These are phyloP conservation scores for Pseudoatta argentina DNA, from an alignment of 1,140 invertebrate species.

Conservation along the genomic window DNA sequence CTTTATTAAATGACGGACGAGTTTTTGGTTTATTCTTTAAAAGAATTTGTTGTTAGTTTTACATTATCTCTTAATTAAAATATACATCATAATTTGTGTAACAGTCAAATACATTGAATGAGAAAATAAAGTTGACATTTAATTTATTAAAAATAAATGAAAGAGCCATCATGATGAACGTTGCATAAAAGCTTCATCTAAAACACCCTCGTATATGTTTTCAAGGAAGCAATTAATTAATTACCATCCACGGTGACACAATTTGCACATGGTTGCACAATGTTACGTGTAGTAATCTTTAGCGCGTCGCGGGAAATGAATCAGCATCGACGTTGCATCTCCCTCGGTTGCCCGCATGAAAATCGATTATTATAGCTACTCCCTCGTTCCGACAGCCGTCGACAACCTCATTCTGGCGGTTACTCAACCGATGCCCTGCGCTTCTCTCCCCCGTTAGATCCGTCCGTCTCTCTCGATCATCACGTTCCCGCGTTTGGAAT, in stretches of 20 bases:
- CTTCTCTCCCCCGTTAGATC: not conserved
- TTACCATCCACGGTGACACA: conserved; percentile 14
- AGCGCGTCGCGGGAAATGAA: conserved; percentile 28
- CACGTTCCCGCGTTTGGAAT: conserved; percentile 42
- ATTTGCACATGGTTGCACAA: conserved; percentile 33
- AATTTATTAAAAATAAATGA: not conserved
- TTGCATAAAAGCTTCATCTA: not conserved
- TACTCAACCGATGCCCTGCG: conserved; percentile 31
- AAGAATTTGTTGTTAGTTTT: not conserved
- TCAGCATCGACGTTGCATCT: conserved; percentile 42
- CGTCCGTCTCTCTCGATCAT: conserved; percentile 35
- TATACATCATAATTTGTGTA: conserved; percentile 1
- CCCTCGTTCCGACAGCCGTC: conserved; percentile 64
- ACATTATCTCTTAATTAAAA: not conserved
- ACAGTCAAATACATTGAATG: not conserved
- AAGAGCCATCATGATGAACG: not conserved
- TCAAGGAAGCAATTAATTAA: conserved; percentile 35
- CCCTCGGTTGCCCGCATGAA: conserved; percentile 14
- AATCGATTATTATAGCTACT: conserved; percentile 72
- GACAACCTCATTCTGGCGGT: conserved; percentile 70
- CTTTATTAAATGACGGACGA: conserved; percentile 28
- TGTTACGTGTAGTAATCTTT: conserved; percentile 38
- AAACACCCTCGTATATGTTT: not conserved
- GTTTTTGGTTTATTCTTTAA: not conserved
- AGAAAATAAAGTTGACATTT: conserved; percentile 4